These are phyloP conservation scores for Darevskia nairensis DNA, from an alignment of 2,797 vertebrate species.

Conservation along the genomic window DNA sequence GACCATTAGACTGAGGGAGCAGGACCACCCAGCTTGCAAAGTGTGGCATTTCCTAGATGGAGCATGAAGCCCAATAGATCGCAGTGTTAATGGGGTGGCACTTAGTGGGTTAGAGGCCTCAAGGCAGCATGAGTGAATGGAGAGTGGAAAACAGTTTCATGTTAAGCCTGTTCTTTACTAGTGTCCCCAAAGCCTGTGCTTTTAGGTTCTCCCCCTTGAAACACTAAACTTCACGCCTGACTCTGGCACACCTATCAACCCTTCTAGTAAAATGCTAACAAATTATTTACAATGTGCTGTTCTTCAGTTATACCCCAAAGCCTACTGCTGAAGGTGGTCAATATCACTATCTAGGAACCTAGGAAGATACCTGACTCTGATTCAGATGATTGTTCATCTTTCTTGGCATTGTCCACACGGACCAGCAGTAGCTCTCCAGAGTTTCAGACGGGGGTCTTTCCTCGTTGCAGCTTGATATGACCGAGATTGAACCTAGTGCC, in stretches of 20 bases:
- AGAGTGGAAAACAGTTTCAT: not conserved
- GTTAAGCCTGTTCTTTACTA: not conserved
- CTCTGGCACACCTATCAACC: not conserved
- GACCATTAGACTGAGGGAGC: not conserved
- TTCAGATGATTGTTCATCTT: too few relatives aligned
- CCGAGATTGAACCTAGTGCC: too few relatives aligned
- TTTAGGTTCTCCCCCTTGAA: not conserved
- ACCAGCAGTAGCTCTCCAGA: too few relatives aligned
- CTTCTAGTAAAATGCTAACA: not conserved
- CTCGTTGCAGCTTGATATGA: too few relatives aligned
- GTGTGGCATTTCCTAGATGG: too few relatives aligned
- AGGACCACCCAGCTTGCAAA: not conserved
- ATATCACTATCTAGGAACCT: too few relatives aligned
- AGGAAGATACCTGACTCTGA: too few relatives aligned
- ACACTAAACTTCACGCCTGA: not conserved
- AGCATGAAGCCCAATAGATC: not conserved
- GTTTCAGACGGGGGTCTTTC: too few relatives aligned
- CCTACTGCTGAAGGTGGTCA: not conserved
- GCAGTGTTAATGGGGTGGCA: too few relatives aligned
- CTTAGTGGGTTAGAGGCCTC: not conserved
- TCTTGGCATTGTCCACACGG: too few relatives aligned
- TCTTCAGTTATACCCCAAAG: not conserved
- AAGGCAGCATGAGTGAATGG: not conserved
- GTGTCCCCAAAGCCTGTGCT: too few relatives aligned
- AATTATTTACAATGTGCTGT: not conserved